Percentiles rank a stretch among this genome's conserved stretches.
phyloP scores from a whole-genome alignment of 2,113 vertebrate species.

The Crotalus viridis region DNA sequence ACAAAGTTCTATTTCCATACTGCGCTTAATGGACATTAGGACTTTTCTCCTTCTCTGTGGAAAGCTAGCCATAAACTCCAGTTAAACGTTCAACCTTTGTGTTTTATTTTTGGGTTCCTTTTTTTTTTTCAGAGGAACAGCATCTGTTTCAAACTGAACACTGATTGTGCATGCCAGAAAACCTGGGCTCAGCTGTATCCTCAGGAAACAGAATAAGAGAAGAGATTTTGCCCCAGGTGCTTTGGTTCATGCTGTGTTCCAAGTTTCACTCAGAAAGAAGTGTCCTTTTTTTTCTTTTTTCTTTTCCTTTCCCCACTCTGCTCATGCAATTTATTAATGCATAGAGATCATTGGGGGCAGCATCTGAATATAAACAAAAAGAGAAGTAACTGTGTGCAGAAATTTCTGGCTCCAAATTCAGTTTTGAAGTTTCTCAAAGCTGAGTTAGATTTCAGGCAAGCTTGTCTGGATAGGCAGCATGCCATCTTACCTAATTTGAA shows the following conservation, averaged over 20 bases:
- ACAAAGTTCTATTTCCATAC: slow-evolving; percentile 47
- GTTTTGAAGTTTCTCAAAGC: not conserved
- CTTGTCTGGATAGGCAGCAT: fast-evolving
- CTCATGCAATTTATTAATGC: slow-evolving; percentile 15
- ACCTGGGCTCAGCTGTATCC: slow-evolving; percentile 63
- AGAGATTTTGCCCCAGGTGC: slow-evolving; percentile 66
- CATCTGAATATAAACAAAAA: not conserved
- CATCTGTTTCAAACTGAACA: slow-evolving; percentile 65
- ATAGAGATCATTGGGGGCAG: not conserved
- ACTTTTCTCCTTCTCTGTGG: slow-evolving; percentile 60
- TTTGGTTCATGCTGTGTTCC: slow-evolving; percentile 47
- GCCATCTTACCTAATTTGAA: not conserved
- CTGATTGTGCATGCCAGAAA: slow-evolving; percentile 62
- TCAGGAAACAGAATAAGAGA: slow-evolving; percentile 64
- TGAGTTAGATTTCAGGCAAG: not conserved
- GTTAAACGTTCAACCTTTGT: slow-evolving; percentile 56
- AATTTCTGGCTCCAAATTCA: fast-evolving
- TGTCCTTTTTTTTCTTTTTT: not conserved
- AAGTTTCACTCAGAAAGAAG: not conserved
- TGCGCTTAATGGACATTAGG: slow-evolving; percentile 57
- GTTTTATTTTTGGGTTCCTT: slow-evolving; percentile 18
- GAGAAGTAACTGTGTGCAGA: fast-evolving
- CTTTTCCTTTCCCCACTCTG: not conserved
- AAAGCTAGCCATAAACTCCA: slow-evolving; percentile 59
- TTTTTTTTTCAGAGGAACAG: slow-evolving; percentile 53